A percentile compares a stretch with the other conserved stretches of the same genome.
These are phyloP conservation scores for Gobius niger DNA, from an alignment of 2,113 vertebrate species.

Conservation along the genomic window DNA sequence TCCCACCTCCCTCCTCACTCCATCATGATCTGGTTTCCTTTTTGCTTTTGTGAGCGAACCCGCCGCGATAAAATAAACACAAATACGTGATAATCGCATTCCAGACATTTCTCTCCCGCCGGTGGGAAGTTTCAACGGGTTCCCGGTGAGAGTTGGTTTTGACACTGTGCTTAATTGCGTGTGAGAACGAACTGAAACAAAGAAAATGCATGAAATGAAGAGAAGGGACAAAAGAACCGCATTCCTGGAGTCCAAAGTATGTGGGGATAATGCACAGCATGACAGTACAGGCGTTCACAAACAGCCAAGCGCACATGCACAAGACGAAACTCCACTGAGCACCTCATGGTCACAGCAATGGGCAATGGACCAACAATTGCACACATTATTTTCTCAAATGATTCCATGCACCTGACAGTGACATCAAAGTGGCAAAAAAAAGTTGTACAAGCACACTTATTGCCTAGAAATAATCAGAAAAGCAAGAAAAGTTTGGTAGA, in stretches of 20 bases:
- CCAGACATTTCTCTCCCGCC: conserved; percentile 67
- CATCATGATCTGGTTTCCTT: conserved; percentile 69
- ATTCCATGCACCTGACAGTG: conserved; percentile 10
- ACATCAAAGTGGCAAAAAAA: neutral
- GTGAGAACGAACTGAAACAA: conserved; percentile 39
- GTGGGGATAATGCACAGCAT: conserved; percentile 58
- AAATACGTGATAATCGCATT: conserved; percentile 74
- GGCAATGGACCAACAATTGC: neutral
- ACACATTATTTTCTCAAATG: conserved; percentile 18
- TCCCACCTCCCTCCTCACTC: conserved; percentile 49
- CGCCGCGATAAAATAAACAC: conserved; percentile 76
- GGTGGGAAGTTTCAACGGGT: conserved; percentile 75
- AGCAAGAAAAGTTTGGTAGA: neutral
- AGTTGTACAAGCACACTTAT: neutral
- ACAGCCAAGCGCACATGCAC: conserved; percentile 10
- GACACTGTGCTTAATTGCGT: conserved; percentile 36
- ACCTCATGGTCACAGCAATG: conserved; percentile 27
- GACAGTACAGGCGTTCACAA: conserved; percentile 10
- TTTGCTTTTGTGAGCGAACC: conserved; percentile 60
- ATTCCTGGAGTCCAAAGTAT: conserved; percentile 68
- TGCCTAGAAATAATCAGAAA: neutral
- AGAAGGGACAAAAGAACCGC: conserved; percentile 65
- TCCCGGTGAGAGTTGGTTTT: conserved; percentile 59
- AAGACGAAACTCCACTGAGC: conserved; percentile 29
- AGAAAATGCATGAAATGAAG: conserved; percentile 4